Evolutionary conservation across 2,113 vertebrate genomes (phyloP).

Genomic region (Pelvicachromis taeniatus): DNA sequence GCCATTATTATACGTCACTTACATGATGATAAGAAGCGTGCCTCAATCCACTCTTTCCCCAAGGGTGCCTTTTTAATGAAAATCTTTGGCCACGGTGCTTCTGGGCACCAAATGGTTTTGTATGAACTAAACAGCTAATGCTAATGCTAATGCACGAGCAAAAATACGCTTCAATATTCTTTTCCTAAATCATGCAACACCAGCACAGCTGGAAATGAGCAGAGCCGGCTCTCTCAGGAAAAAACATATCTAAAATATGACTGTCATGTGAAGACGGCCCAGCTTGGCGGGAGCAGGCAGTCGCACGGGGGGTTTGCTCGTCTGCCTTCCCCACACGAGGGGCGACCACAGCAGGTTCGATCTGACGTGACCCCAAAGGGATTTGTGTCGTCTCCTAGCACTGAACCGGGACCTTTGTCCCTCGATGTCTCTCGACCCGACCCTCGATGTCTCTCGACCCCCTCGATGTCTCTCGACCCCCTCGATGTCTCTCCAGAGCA

Average conservation of each 20-base stretch:
- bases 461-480: too few species aligned
- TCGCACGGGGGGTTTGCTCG: accelerated
- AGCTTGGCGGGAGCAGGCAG: not conserved
- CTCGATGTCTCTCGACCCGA: too few species aligned
- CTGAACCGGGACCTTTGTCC: not conserved
- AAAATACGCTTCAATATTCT: accelerated
- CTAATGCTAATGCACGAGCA: too few species aligned
- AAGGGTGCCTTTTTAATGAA: not conserved
- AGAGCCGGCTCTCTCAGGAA: not conserved
- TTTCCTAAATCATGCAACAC: accelerated
- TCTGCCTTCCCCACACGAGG: not conserved
- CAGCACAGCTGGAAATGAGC: not conserved
- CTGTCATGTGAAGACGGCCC: accelerated
- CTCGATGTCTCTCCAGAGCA: not conserved
- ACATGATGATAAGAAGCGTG: not conserved
- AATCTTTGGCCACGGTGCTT: not conserved
- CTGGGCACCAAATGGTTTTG: too few species aligned
- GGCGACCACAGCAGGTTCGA: not conserved
- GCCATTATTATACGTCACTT: not conserved
- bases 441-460: too few species aligned
- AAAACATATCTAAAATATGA: accelerated
- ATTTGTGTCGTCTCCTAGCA: not conserved
- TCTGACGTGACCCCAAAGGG: not conserved
- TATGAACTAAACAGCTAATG: too few species aligned
- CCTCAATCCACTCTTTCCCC: not conserved